Base-by-base conservation (phyloP, 2,113 vertebrate genomes). In the Elgaria multicarinata region DNA sequence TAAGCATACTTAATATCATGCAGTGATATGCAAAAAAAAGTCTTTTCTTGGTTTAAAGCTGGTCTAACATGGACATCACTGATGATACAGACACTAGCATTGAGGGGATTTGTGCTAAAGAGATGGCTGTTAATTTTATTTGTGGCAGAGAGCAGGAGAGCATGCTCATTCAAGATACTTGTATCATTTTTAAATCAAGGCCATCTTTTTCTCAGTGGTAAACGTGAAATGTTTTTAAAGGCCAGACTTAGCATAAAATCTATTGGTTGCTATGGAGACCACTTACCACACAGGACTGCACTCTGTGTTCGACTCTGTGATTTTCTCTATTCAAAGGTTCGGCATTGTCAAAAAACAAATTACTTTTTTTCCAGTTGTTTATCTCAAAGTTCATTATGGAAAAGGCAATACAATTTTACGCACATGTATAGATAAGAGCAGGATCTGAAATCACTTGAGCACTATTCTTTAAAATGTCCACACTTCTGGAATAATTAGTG, bases 201-300 rank as follows among this genome's bases (percentile, higher is more conserved):
- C 97, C 97, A 97, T 97, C 97, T 97, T 97, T 98, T 98, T 97
- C 97, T 97, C 93, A 88, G 96, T 97, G 96, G 96, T 96, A 98
- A 98, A 98, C 97, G 97, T 97, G 97, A 97, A 98, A 97, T 98
- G 97, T 98, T 98, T 98, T 97, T 97, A 98, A 98, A 98, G 97
- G 97, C 97, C 96, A 97, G 97, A 97, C 96, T 98, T 98, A 98
- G 97, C 97, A 98, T 98, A 98, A 98, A 98, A 97, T 98, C 97
- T 97, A 98, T 97, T 96, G 96, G 98, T 98, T 98, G 96, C 97
- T 95, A 98, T 98, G 97, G 97, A 97, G 96, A 98, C 98, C 96
- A 97, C 97, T 97, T 97, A 97, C 96, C 97, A 97, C 97, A 97
- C 97, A 98, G 97, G 97, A 97, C 97, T 96, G 96, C 92, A 94